phyloP scores from a whole-genome alignment of 2,888 invertebrate species.

The Disparrhopalites patrizii region DNA sequence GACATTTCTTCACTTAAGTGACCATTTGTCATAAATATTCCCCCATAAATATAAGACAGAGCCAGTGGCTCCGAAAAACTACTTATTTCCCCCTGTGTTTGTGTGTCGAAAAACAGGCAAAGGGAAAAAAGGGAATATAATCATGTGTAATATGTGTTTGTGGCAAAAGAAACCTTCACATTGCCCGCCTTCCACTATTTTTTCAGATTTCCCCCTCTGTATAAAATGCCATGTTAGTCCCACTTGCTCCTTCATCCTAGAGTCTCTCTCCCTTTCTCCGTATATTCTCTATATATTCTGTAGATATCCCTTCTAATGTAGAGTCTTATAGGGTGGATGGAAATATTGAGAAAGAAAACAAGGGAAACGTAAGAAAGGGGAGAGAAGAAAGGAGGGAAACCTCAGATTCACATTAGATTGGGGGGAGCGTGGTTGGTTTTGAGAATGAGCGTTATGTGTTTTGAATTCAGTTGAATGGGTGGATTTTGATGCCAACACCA shows the following conservation, averaged over 20 bases:
- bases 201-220: too few species aligned
- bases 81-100: too few species aligned
- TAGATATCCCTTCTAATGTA: too few species aligned
- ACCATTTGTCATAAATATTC: constrained; percentile 34
- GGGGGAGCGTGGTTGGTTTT: background rate
- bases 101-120: too few species aligned
- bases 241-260: background rate
- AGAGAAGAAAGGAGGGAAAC: background rate
- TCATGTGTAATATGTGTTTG: too few species aligned
- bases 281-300: background rate
- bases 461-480: constrained; percentile 18
- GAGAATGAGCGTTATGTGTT: constrained; percentile 8
- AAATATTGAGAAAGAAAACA: background rate
- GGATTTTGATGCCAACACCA: constrained; percentile 14
- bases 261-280: background rate
- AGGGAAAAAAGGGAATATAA: too few species aligned
- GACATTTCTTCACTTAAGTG: constrained; percentile 28
- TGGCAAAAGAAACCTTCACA: too few species aligned
- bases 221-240: too few species aligned
- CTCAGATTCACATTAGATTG: constrained; percentile 10
- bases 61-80: too few species aligned
- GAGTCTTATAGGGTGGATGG: too few species aligned
- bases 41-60: too few species aligned
- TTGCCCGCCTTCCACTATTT: too few species aligned
- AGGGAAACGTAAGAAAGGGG: background rate